A percentile compares a stretch with the other conserved stretches of the same genome.
Conservation (phyloP, 2,888 invertebrate genomes). For the Selenia dentaria region DNA sequence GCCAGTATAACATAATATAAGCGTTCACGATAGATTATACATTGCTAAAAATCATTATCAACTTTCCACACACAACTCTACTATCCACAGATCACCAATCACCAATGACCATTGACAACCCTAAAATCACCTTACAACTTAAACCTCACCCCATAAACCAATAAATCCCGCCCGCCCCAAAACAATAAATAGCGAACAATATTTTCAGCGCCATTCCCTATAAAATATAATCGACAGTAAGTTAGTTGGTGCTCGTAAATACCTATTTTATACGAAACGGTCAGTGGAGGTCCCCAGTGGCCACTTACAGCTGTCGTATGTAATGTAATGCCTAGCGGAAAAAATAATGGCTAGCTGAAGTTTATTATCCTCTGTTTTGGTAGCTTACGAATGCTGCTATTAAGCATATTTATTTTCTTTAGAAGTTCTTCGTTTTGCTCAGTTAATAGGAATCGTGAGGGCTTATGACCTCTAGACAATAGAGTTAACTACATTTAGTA, state of each 20-base stretch:
- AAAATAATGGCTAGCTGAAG: conserved; percentile 16
- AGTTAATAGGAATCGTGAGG: too few relatives aligned
- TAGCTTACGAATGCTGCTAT: not conserved
- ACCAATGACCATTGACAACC: too few relatives aligned
- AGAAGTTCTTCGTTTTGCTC: too few relatives aligned
- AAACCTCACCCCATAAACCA: conserved; percentile 5
- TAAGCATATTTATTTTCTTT: not conserved
- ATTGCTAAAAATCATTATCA: too few relatives aligned
- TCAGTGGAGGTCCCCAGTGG: conserved; percentile 52
- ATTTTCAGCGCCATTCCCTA: conserved; percentile 18
- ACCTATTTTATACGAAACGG: conserved; percentile 61
- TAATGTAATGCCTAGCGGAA: conserved; percentile 32
- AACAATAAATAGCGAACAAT: conserved; percentile 24
- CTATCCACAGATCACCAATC: too few relatives aligned
- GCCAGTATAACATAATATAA: too few relatives aligned
- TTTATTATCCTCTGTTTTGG: conserved; percentile 13
- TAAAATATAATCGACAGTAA: conserved; percentile 29
- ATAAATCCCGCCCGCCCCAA: conserved; percentile 20
- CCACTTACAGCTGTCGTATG: conserved; percentile 45
- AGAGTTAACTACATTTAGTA: too few relatives aligned
- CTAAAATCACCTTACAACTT: conserved; percentile 10
- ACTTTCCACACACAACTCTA: too few relatives aligned
- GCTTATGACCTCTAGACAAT: too few relatives aligned
- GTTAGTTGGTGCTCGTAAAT: conserved; percentile 50
- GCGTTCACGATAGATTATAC: too few relatives aligned